A percentile compares a stretch with the other conserved stretches of the same genome.
Conservation (phyloP, 2,888 invertebrate species). For the Metallyticus violacea region DNA sequence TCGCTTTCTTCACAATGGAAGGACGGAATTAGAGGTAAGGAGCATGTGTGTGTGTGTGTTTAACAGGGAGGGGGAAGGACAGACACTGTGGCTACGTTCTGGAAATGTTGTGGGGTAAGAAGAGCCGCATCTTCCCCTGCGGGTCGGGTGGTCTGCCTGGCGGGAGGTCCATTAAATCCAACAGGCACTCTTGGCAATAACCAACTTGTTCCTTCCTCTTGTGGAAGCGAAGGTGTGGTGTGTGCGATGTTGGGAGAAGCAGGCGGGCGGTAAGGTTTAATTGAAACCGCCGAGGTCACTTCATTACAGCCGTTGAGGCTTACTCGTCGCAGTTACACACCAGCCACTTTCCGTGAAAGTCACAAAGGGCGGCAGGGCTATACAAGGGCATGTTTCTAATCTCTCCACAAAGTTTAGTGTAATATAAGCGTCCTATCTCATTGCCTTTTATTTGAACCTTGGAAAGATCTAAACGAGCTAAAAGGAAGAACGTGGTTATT, state of each 20-base stretch:
- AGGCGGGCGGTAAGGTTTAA: neutral
- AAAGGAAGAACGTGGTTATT: too few species aligned
- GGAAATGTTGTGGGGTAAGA: neutral
- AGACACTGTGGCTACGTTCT: neutral
- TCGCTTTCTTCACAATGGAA: neutral
- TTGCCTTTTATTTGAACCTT: too few species aligned
- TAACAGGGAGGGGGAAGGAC: neutral
- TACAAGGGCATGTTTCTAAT: neutral
- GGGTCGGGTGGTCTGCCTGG: neutral
- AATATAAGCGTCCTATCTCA: neutral
- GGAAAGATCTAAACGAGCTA: too few species aligned
- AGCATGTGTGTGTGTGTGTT: neutral
- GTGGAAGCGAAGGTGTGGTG: too few species aligned
- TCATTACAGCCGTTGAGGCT: neutral
- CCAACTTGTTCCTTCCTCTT: neutral
- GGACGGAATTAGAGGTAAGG: neutral
- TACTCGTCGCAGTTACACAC: neutral
- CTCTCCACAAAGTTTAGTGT: neutral
- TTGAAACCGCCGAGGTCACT: slow-evolving; percentile 12
- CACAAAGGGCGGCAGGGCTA: neutral
- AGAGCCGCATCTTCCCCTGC: neutral
- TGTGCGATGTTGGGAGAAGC: neutral
- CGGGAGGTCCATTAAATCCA: neutral
- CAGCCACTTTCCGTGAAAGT: neutral
- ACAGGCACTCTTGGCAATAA: slow-evolving; percentile 8